These are phyloP conservation scores for Eristalis arbustorum DNA, from an alignment of 2,888 invertebrate genomes.

Conservation along the genomic window DNA sequence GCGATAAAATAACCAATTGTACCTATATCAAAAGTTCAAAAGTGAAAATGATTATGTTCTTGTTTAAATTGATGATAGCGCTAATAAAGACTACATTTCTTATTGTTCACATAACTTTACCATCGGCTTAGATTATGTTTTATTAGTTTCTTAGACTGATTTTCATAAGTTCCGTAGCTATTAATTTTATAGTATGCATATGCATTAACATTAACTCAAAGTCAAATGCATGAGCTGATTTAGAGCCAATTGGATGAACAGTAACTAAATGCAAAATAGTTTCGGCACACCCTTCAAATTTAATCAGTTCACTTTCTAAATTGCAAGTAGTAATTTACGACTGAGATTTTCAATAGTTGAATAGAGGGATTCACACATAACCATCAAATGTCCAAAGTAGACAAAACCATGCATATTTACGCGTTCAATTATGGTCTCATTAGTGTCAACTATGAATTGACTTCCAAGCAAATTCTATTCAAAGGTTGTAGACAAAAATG, in stretches of 20 bases:
- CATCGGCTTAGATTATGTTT: no score
- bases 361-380: background rate
- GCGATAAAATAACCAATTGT: no score
- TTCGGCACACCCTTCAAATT: background rate
- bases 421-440: constrained; percentile 56
- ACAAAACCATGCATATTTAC: constrained; percentile 23
- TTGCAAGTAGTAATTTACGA: constrained; percentile 23
- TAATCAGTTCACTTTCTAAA: background rate
- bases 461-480: constrained; percentile 49
- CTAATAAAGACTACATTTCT: no score
- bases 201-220: no score
- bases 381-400: background rate
- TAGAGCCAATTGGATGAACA: background rate
- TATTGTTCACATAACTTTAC: no score
- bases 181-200: background rate
- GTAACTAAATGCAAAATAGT: background rate
- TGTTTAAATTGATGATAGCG: no score
- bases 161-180: no score
- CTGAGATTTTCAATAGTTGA: constrained; percentile 15
- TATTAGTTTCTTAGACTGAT: no score
- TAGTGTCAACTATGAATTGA: constrained; percentile 59
- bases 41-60: no score
- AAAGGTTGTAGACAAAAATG: constrained; percentile 14
- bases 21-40: no score
- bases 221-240: no score